Percentiles rank a stretch among this genome's conserved stretches.
Conservation (phyloP, 2,797 vertebrate species). For the Crocidura indochinensis region DNA sequence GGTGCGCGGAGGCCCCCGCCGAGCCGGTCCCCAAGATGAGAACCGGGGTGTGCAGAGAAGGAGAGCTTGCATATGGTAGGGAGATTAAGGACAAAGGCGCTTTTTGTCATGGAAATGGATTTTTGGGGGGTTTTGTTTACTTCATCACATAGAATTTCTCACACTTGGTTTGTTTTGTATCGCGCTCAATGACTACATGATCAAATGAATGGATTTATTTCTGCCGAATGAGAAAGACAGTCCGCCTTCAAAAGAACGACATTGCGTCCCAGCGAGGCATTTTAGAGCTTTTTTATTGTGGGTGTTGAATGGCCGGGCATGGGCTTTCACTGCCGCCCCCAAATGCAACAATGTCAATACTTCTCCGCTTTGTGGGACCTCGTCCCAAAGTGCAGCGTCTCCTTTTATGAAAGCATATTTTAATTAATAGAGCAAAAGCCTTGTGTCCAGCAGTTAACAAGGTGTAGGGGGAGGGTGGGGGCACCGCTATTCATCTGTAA, state of each 20-base stretch:
- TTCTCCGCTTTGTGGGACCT: conserved; percentile 87
- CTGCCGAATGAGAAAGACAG: conserved; percentile 94
- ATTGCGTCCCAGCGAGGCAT: conserved; percentile 94
- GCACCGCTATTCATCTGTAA: conserved; percentile 82
- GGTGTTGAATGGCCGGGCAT: conserved; percentile 92
- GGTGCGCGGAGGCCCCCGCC: no score
- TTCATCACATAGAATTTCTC: conserved; percentile 97
- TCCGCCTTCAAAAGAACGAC: conserved; percentile 94
- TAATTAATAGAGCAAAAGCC: conserved; percentile 87
- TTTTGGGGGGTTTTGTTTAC: conserved; percentile 95
- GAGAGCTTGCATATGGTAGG: conserved; percentile 95
- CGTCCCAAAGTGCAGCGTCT: conserved; percentile 87
- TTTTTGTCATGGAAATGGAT: conserved; percentile 98
- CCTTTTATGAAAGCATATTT: conserved; percentile 90
- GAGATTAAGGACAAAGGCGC: conserved; percentile 94
- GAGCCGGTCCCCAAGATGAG: conserved; percentile 43
- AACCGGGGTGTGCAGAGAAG: conserved; percentile 85
- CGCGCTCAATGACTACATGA: conserved; percentile 95
- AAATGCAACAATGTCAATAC: conserved; percentile 93
- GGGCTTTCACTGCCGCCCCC: conserved; percentile 91
- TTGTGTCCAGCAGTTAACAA: conserved; percentile 84
- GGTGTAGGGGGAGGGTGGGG: conserved; percentile 32
- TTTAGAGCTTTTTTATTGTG: conserved; percentile 93
- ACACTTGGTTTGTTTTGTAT: conserved; percentile 98
- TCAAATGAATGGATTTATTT: conserved; percentile 96